Evolutionary conservation across 2,797 vertebrate genomes (phyloP).

Genomic region (Lacerta viridis): DNA sequence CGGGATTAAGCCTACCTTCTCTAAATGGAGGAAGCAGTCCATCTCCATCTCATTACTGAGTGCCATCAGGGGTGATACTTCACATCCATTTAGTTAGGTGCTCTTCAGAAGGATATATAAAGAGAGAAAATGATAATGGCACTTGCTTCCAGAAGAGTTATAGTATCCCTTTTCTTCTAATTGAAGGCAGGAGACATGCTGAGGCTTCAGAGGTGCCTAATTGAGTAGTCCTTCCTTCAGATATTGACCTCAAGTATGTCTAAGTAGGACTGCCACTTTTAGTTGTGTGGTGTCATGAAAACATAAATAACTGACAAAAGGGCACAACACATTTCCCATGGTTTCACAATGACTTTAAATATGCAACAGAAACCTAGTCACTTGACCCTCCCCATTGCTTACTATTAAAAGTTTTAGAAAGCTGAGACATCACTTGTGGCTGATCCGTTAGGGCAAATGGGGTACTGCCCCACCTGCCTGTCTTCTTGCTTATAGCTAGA

Average conservation of each 20-base stretch:
- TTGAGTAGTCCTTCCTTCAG: neutral
- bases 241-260: neutral
- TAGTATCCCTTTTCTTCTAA: neutral
- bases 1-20: neutral
- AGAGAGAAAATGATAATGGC: constrained; percentile 17
- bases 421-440: neutral
- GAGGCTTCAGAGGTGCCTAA: neutral
- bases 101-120: constrained; percentile 22
- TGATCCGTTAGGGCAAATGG: too few species aligned
- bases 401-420: neutral
- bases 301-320: neutral
- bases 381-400: too few species aligned
- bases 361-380: neutral
- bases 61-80: constrained; percentile 18
- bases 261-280: constrained; percentile 28
- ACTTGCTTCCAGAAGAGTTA: constrained; percentile 22
- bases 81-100: constrained; percentile 3
- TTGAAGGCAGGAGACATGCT: neutral
- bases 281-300: constrained; percentile 26
- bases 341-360: neutral
- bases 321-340: neutral
- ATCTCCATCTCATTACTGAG: neutral
- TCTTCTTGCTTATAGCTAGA: too few species aligned
- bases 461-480: too few species aligned
- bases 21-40: neutral